A percentile compares a stretch with the other conserved stretches of the same genome.
Evolutionary conservation across 2,797 vertebrate species (phyloP).

Genomic region (Danio kyathit): DNA sequence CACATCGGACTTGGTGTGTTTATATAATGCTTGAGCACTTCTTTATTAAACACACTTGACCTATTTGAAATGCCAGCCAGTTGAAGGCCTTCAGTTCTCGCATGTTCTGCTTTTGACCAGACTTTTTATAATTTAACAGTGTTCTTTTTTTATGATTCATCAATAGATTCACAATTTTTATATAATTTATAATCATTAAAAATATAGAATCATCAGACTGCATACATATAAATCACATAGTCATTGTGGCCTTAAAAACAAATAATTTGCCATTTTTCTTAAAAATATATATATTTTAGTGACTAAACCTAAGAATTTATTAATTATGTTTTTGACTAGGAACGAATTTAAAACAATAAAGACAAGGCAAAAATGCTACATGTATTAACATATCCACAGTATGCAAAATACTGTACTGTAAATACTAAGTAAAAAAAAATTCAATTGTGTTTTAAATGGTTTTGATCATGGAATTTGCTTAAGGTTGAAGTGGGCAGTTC

Average conservation of each 20-base stretch:
- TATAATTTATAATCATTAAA: background rate
- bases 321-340: too few relatives aligned
- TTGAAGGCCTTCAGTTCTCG: background rate
- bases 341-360: too few relatives aligned
- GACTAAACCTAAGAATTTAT: too few relatives aligned
- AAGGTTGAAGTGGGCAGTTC: too few relatives aligned
- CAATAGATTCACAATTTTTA: background rate
- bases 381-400: too few relatives aligned
- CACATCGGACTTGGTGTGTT: background rate
- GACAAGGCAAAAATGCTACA: too few relatives aligned
- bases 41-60: slow-evolving; percentile 40
- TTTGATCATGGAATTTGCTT: too few relatives aligned
- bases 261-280: background rate
- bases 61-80: slow-evolving; percentile 10
- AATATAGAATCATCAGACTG: background rate
- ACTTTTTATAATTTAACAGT: background rate
- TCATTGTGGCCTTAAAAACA: background rate
- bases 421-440: too few relatives aligned
- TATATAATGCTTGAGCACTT: slow-evolving; percentile 24
- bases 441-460: too few relatives aligned
- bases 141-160: background rate
- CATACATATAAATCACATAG: background rate
- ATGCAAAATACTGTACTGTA: too few relatives aligned
- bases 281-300: too few relatives aligned
- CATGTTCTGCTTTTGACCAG: background rate